Evolutionary conservation across 2,797 vertebrate species (phyloP).

Genomic region (Salarias fasciatus): DNA sequence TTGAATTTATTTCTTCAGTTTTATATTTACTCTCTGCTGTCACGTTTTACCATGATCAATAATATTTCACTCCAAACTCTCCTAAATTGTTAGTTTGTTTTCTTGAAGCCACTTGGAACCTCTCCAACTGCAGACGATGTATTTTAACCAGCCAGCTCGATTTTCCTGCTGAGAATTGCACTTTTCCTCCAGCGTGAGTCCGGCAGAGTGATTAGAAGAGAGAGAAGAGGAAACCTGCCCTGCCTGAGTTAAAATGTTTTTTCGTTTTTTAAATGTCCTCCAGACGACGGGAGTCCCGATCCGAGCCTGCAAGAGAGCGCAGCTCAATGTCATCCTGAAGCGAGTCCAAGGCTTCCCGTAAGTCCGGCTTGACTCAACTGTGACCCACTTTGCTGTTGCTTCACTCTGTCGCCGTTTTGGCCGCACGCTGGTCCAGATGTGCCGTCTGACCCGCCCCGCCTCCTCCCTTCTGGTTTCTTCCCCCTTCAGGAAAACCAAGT

Average conservation of each 20-base stretch:
- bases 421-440: slow-evolving; percentile 51
- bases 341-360: slow-evolving; percentile 83
- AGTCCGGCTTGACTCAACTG: slow-evolving; percentile 65
- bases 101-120: not conserved
- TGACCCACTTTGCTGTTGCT: slow-evolving; percentile 46
- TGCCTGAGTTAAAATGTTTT: not conserved
- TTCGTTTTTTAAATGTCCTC: slow-evolving; percentile 1
- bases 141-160: not conserved
- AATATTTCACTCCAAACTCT: too few species aligned
- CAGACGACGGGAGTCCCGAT: slow-evolving; percentile 86
- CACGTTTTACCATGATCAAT: too few species aligned
- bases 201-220: not conserved
- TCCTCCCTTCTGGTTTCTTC: slow-evolving; percentile 1
- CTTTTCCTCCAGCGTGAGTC: not conserved
- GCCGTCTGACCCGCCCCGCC: slow-evolving; percentile 26
- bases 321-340: slow-evolving; percentile 85
- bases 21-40: too few species aligned
- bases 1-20: too few species aligned
- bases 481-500: slow-evolving; percentile 73
- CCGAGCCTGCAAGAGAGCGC: slow-evolving; percentile 86
- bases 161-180: not conserved
- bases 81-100: not conserved
- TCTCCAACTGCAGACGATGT: not conserved
- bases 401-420: slow-evolving; percentile 26
- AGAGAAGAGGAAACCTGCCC: not conserved